Base-by-base conservation (phyloP, 2,113 vertebrate species). In the Fukomys damarensis region DNA sequence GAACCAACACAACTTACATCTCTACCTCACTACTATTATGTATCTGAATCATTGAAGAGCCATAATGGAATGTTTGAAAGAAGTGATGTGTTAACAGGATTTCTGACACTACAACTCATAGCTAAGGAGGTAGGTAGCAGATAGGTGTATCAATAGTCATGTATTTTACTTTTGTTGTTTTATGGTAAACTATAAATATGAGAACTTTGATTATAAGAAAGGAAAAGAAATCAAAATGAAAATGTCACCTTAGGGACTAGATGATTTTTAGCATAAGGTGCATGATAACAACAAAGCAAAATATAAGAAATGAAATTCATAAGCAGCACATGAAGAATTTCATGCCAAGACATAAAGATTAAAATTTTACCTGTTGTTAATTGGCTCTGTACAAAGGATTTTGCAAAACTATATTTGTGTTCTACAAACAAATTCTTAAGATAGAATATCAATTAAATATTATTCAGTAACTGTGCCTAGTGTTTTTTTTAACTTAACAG, bases 261-360 rank as follows among this genome's bases (percentile, higher is more conserved):
- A 93, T 88, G 74, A 90, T 74, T 93, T 93, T 3, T n/a, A 95
- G 56, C 70, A 86, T 14, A 89, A 24, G 1, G 24, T 24, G 58
- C 8, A 66, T 54, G 17, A 88, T 49, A 77, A 87, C 28, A 58
- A 79, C 74, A 54, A 74, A 43, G 26, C 2, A 35, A 95, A 77
- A 58, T 63, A 84, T 0, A 84, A 5, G 68, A 82, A 95, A 91
- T 24, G 22, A 35, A 54, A 30, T 19, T 87, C 35, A 43, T 54
- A 96, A 92, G 20, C 6, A 9, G 12, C n/a, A n/a, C 22, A 30
- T 58, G 41, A 96, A 94, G 22, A 94, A 97, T 26, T 76, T 72
- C 26, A 91, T 79, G 49, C 28, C 80, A 91, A 83, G 4, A 94
- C 8, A 61, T 54, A 52, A 5, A 95, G 7, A 89, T 90, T 74